Evolutionary conservation across 1,140 invertebrate species (phyloP).

Genomic region (Drosophila oshimai): DNA sequence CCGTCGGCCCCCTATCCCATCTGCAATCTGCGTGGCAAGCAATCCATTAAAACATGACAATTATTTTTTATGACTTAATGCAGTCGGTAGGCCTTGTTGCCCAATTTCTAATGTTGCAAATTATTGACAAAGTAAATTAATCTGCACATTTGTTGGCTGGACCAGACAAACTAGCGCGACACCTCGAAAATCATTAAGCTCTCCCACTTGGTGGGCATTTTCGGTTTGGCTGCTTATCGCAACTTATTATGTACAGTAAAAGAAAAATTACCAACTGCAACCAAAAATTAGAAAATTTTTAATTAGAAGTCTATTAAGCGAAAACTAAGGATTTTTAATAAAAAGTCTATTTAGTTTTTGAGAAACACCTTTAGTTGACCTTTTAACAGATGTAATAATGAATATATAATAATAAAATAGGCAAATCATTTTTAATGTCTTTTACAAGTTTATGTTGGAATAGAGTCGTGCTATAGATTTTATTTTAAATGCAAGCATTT

Average conservation of each 20-base stretch:
- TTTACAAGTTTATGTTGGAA: too few relatives aligned
- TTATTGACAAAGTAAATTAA: slow-evolving; percentile 59
- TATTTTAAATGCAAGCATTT: too few relatives aligned
- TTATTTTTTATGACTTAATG: slow-evolving; percentile 46
- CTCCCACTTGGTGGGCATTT: slow-evolving; percentile 19
- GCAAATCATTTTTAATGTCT: too few relatives aligned
- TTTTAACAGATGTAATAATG: too few relatives aligned
- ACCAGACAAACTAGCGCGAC: slow-evolving; percentile 35
- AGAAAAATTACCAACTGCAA: too few relatives aligned
- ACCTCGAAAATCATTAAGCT: slow-evolving; percentile 19
- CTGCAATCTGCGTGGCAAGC: background rate
- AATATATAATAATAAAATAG: too few relatives aligned
- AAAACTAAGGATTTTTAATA: too few relatives aligned
- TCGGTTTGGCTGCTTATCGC: background rate
- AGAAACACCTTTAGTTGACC: too few relatives aligned
- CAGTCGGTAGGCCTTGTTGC: slow-evolving; percentile 30
- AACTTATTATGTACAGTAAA: background rate
- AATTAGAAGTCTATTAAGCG: too few relatives aligned
- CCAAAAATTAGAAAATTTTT: too few relatives aligned
- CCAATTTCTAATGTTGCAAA: slow-evolving; percentile 44
- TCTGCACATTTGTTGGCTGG: slow-evolving; percentile 38
- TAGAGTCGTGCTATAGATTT: too few relatives aligned
- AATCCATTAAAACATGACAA: slow-evolving; percentile 42
- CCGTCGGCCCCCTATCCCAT: background rate
- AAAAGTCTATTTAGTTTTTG: too few relatives aligned